Conservation (phyloP, 2,888 invertebrate genomes). For the Corbicula japonica region DNA sequence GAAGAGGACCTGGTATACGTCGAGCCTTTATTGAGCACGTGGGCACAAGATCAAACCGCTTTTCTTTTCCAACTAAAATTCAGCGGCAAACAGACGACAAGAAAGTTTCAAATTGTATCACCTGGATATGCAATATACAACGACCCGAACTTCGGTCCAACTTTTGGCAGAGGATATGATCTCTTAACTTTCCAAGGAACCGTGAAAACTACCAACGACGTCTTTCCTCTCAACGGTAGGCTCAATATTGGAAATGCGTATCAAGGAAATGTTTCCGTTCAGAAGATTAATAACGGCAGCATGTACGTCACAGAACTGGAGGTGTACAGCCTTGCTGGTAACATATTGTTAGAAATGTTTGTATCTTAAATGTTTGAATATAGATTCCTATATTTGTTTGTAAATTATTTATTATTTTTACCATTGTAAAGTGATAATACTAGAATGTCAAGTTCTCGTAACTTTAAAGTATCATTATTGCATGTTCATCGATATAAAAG, state of each 20-base stretch:
- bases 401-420: too few relatives aligned
- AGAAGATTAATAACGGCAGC: slow-evolving; percentile 40
- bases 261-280: slow-evolving; percentile 23
- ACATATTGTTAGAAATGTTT: too few relatives aligned
- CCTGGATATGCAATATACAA: neutral
- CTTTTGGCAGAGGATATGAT: slow-evolving; percentile 38
- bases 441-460: too few relatives aligned
- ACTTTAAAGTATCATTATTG: too few relatives aligned
- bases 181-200: slow-evolving; percentile 17
- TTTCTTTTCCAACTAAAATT: slow-evolving; percentile 50
- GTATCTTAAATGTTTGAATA: neutral
- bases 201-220: slow-evolving; percentile 11
- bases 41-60: slow-evolving; percentile 26
- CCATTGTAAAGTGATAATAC: too few relatives aligned
- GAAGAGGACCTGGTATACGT: too few relatives aligned
- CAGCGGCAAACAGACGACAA: slow-evolving; percentile 22
- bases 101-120: slow-evolving; percentile 25
- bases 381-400: too few relatives aligned
- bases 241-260: slow-evolving; percentile 7
- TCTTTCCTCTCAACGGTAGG: slow-evolving; percentile 33
- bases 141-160: slow-evolving; percentile 14
- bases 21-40: too few relatives aligned
- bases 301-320: slow-evolving; percentile 52
- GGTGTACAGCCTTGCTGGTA: slow-evolving; percentile 52
- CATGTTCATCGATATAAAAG: too few relatives aligned